Percentiles rank a stretch among this genome's conserved stretches.
phyloP scores from a whole-genome alignment of 2,888 invertebrate genomes.

The Diarsia rubi region DNA sequence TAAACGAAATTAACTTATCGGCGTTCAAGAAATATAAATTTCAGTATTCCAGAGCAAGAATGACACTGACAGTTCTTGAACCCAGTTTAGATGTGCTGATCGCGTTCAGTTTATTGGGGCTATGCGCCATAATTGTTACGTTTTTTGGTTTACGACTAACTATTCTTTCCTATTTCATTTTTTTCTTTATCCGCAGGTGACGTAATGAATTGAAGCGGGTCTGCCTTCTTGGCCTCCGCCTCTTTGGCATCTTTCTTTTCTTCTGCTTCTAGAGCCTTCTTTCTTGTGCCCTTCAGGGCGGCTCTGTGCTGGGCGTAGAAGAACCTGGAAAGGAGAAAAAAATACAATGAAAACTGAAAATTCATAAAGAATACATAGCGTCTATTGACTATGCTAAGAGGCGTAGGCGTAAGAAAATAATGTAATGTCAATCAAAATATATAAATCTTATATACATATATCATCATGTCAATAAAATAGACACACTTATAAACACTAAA shows the following conservation, averaged over 20 bases:
- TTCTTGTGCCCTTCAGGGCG: constrained; percentile 74
- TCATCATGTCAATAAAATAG: neutral
- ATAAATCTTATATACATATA: too few relatives aligned
- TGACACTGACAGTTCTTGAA: neutral
- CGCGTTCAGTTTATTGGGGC: neutral
- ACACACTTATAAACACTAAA: too few relatives aligned
- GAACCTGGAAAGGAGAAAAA: constrained; percentile 72
- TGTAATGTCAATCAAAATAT: neutral
- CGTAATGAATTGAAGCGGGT: constrained; percentile 61
- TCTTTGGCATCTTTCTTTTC: constrained; percentile 74
- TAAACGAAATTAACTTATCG: neutral
- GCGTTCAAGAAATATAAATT: neutral
- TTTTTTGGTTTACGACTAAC: constrained; percentile 25
- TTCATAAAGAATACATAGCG: neutral
- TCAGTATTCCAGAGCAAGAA: neutral
- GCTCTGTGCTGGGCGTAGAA: constrained; percentile 80
- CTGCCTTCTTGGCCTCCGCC: constrained; percentile 68
- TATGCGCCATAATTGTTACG: neutral
- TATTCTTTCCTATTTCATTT: constrained; percentile 43
- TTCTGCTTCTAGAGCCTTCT: constrained; percentile 81
- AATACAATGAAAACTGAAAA: neutral
- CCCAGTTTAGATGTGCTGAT: neutral
- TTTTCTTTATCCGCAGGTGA: constrained; percentile 42
- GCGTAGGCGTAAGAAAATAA: neutral
- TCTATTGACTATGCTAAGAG: neutral